These are phyloP conservation scores for Apamea crenata DNA, from an alignment of 2,888 invertebrate species.

Conservation along the genomic window DNA sequence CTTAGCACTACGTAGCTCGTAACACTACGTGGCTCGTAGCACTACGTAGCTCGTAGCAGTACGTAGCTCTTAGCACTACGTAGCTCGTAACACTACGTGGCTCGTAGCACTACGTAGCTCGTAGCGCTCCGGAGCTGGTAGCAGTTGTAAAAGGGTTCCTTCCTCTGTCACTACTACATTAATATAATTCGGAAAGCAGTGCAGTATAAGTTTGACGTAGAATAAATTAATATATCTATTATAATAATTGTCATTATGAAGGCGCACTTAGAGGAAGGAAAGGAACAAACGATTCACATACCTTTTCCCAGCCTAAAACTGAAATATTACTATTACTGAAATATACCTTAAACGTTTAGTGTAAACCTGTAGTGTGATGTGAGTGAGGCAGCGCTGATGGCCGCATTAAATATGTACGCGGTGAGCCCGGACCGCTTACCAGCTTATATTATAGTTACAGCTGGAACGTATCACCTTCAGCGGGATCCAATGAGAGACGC, in stretches of 20 bases:
- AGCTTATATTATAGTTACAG: background rate
- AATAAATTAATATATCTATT: background rate
- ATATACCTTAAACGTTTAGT: conserved; percentile 18
- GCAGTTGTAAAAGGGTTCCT: background rate
- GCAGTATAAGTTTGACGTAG: background rate
- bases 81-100: too few relatives aligned
- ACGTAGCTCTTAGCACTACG: background rate
- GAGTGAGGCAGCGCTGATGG: conserved; percentile 23
- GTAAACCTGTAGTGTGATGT: conserved; percentile 6
- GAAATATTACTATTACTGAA: too few relatives aligned
- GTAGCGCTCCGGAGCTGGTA: background rate
- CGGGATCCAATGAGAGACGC: background rate
- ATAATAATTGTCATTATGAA: too few relatives aligned
- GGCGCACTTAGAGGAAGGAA: background rate
- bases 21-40: too few relatives aligned
- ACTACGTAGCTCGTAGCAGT: too few relatives aligned
- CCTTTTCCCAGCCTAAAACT: background rate
- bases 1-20: too few relatives aligned
- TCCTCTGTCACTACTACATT: background rate
- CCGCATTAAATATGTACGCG: conserved; percentile 40
- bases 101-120: background rate
- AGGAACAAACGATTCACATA: background rate
- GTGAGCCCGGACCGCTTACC: background rate
- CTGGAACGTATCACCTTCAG: background rate
- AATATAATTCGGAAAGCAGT: background rate